Percentiles rank a stretch among this genome's conserved stretches.
Conservation (phyloP, 2,888 invertebrate species). For the Erebia aethiops region DNA sequence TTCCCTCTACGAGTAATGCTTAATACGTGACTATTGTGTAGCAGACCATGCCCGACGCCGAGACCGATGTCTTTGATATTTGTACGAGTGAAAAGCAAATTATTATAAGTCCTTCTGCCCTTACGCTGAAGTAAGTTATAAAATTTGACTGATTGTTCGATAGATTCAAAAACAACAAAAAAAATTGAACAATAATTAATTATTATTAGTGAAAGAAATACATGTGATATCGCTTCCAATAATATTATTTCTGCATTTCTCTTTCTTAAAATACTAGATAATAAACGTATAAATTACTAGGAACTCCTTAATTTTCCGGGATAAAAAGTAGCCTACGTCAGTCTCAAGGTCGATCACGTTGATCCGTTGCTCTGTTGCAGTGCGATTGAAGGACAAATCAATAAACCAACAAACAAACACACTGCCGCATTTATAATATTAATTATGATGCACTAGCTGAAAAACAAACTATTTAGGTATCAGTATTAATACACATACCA, state of each 20-base stretch:
- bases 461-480: no score
- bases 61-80: conserved; percentile 17
- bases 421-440: no score
- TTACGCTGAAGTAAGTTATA: background rate
- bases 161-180: background rate
- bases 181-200: background rate
- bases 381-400: no score
- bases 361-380: no score
- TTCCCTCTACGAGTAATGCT: conserved; percentile 58
- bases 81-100: background rate
- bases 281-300: background rate
- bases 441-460: no score
- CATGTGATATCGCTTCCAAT: background rate
- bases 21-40: conserved; percentile 46
- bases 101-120: no score
- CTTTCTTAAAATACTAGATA: background rate
- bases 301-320: no score
- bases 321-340: no score
- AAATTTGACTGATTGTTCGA: background rate
- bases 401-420: no score
- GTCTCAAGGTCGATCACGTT: no score
- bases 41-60: conserved; percentile 40
- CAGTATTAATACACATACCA: no score
- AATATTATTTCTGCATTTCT: background rate
- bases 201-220: background rate